A percentile compares a stretch with the other conserved stretches of the same genome.
Evolutionary conservation across 2,797 vertebrate species (phyloP).

Genomic region (Lindbergichthys nudifrons): DNA sequence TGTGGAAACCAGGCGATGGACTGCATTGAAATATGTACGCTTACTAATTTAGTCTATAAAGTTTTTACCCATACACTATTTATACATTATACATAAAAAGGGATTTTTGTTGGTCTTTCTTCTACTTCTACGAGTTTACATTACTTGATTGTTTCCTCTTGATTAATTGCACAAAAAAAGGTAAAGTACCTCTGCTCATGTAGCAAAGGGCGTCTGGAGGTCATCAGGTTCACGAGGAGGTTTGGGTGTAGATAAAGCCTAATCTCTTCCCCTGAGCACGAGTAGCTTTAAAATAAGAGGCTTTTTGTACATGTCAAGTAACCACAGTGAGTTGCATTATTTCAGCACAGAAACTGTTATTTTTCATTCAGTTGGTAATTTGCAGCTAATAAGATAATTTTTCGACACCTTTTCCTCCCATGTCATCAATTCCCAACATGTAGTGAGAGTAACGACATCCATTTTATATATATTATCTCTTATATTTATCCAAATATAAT

Average conservation of each 20-base stretch:
- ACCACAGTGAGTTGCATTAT: background rate
- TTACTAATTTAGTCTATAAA: background rate
- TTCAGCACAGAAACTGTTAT: background rate
- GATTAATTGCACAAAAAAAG: background rate
- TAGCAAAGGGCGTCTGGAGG: background rate
- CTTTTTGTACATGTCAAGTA: background rate
- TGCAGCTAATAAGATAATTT: background rate
- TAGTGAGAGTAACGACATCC: no score
- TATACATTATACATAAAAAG: no score
- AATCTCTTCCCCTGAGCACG: slow-evolving; percentile 16
- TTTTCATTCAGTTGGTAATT: background rate
- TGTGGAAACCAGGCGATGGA: no score
- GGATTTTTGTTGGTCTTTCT: no score
- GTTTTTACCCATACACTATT: background rate
- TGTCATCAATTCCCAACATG: no score
- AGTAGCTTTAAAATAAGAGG: slow-evolving; percentile 35
- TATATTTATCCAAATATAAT: no score
- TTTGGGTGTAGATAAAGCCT: background rate
- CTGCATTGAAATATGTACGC: background rate
- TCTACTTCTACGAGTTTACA: background rate
- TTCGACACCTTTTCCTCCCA: background rate
- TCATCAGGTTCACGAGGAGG: slow-evolving; percentile 5
- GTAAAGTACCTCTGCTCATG: background rate
- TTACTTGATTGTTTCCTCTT: background rate
- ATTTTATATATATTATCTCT: no score